Evolutionary conservation across 2,888 invertebrate genomes (phyloP).

Genomic region (Litoditis marina): DNA sequence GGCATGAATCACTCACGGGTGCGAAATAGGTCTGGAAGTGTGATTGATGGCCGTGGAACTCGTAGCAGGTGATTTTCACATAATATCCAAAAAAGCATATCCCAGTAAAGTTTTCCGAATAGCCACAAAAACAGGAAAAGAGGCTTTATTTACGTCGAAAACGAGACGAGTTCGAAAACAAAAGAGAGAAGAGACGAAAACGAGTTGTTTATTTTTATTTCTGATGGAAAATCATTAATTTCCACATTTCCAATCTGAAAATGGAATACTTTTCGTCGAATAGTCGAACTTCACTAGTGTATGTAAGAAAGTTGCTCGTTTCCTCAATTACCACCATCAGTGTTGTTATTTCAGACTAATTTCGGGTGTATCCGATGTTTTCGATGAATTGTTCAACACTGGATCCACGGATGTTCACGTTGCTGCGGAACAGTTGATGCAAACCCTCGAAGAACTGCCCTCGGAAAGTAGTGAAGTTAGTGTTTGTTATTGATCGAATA

Average conservation of each 20-base stretch:
- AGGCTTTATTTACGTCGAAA: too few species aligned
- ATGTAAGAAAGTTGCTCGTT: too few species aligned
- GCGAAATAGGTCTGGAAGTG: slow-evolving; percentile 28
- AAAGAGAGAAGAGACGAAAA: too few species aligned
- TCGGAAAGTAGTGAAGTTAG: slow-evolving; percentile 38
- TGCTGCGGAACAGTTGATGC: slow-evolving; percentile 35
- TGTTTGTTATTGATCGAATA: neutral
- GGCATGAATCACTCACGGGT: slow-evolving; percentile 5
- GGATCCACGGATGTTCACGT: slow-evolving; percentile 21
- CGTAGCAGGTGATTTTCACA: slow-evolving; percentile 21
- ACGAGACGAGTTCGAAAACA: too few species aligned
- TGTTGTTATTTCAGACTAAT: slow-evolving; percentile 20
- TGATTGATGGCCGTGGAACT: slow-evolving; percentile 18
- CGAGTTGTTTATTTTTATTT: too few species aligned
- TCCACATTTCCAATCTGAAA: too few species aligned
- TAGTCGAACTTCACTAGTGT: too few species aligned
- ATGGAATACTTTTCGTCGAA: too few species aligned
- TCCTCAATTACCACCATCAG: too few species aligned
- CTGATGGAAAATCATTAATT: too few species aligned
- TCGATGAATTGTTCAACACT: slow-evolving; percentile 35
- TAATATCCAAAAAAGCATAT: neutral
- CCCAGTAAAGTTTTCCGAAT: too few species aligned
- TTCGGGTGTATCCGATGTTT: slow-evolving; percentile 43
- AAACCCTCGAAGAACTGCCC: slow-evolving; percentile 36
- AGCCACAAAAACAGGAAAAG: too few species aligned